Base-by-base conservation (phyloP, 2,113 vertebrate species). In the Chitala chitala region DNA sequence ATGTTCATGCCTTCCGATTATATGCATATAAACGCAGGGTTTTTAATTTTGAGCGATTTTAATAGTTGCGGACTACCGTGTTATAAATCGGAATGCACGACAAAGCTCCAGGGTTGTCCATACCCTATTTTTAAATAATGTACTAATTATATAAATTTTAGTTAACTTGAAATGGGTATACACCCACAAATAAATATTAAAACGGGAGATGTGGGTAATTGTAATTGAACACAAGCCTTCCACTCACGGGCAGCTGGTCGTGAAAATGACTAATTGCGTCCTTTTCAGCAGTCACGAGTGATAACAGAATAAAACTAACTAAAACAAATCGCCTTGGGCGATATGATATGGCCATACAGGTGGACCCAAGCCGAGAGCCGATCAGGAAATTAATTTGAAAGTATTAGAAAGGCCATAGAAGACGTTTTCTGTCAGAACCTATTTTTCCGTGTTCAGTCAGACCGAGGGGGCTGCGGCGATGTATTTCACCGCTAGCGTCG, bases 371-470 rank as follows among this genome's bases (percentile, higher is more conserved):
- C 84, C 77, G 79, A 83, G 78, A 82, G 76, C 76, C 74, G 74
- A 44, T 9, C 6, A 38, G 53, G n/a, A 56, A 86, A 87, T 87
- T 78, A 82, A 86, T 82, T 75, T 82, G 64, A 74, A 86, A 82
- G 83, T 82, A 82, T 82, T 42, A 81, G 77, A 80, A 79, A 81
- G 81, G 81, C 84, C 80, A 78, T 75, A 81, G 82, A 82, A 84
- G 87, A 85, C 82, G 83, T 80, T 84, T 74, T 84, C 86, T 86
- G 88, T 87, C 88, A 87, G 75, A 86, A 86, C 76, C 82, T 36
- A 85, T 89, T 89, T 84, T 12, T 72, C 72, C 73, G 53, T 79
- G 79, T 81, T 80, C 81, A 81, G 82, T 82, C 80, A 73, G n/a
- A 79, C 82, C 76, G 51, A 78, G 61, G 74, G 78, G 81, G 81